phyloP scores from a whole-genome alignment of 2,888 invertebrate species.

The Malthinus seriepunctatus region DNA sequence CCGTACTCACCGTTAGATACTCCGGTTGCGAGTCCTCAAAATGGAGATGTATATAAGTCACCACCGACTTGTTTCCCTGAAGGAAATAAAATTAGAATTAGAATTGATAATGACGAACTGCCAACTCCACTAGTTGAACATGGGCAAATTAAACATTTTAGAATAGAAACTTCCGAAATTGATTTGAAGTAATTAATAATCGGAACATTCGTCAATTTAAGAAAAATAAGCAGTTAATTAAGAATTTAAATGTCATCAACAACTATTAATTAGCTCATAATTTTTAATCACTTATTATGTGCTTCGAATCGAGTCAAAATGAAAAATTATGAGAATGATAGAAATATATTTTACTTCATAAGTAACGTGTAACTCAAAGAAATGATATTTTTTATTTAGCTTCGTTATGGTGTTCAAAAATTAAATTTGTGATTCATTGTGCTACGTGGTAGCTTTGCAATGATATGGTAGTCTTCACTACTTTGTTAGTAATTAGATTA shows the following conservation, averaged over 20 bases:
- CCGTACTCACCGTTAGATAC: conserved; percentile 69
- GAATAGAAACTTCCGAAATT: conserved; percentile 49
- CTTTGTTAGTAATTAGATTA: too few species aligned
- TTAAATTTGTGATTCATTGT: too few species aligned
- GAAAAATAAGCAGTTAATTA: neutral
- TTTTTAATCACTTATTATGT: too few species aligned
- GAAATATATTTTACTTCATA: too few species aligned
- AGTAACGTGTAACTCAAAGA: too few species aligned
- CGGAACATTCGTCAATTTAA: conserved; percentile 1
- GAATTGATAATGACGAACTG: conserved; percentile 70
- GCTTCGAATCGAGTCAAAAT: too few species aligned
- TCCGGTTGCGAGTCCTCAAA: conserved; percentile 59
- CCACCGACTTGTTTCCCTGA: conserved; percentile 62
- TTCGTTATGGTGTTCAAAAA: too few species aligned
- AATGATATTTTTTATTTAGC: too few species aligned
- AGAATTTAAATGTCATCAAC: neutral
- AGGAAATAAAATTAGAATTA: conserved; percentile 74
- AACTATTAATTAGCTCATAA: too few species aligned
- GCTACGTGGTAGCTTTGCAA: too few species aligned
- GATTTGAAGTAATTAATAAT: conserved; percentile 44
- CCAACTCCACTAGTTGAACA: conserved; percentile 67
- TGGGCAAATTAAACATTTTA: conserved; percentile 56
- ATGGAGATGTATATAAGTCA: conserved; percentile 50
- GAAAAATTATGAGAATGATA: too few species aligned
- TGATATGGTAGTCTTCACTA: too few species aligned